Conservation (phyloP, 2,797 vertebrate species). For the Liparis tanakae region DNA sequence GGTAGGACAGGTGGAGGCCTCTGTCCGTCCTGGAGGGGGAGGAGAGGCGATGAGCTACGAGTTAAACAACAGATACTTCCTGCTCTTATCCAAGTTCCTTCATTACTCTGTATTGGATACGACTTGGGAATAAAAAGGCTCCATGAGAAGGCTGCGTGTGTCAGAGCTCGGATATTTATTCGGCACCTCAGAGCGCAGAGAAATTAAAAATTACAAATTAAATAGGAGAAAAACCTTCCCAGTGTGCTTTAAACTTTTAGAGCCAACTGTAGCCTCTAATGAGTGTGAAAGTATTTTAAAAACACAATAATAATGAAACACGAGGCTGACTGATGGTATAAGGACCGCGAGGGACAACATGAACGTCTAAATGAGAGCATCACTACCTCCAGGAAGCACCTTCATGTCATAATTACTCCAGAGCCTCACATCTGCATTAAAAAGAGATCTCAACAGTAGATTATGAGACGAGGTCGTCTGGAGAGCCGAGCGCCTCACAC, state of each 20-base stretch:
- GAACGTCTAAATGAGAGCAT: too few species aligned
- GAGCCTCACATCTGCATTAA: too few species aligned
- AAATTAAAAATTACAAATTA: too few species aligned
- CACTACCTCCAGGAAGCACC: too few species aligned
- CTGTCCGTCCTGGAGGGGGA: conserved; percentile 36
- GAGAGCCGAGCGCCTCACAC: not conserved
- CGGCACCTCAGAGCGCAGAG: too few species aligned
- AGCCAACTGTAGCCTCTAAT: not conserved
- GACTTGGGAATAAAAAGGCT: not conserved
- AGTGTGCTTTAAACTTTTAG: not conserved
- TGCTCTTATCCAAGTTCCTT: not conserved
- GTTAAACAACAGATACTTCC: not conserved
- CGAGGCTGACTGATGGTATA: not conserved
- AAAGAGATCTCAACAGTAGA: too few species aligned
- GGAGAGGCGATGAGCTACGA: conserved; percentile 5
- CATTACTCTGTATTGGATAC: not conserved
- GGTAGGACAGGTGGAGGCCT: conserved; percentile 31
- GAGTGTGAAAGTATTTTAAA: not conserved
- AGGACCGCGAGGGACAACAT: not conserved
- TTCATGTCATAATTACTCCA: too few species aligned
- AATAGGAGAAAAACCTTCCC: too few species aligned
- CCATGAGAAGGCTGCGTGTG: rapidly evolving
- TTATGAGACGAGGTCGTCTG: too few species aligned
- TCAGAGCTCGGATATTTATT: too few species aligned
- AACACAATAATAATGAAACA: not conserved